Percentiles rank a stretch among this genome's conserved stretches.
Evolutionary conservation across 2,888 invertebrate species (phyloP).

Genomic region (Dolichomitus sp.): DNA sequence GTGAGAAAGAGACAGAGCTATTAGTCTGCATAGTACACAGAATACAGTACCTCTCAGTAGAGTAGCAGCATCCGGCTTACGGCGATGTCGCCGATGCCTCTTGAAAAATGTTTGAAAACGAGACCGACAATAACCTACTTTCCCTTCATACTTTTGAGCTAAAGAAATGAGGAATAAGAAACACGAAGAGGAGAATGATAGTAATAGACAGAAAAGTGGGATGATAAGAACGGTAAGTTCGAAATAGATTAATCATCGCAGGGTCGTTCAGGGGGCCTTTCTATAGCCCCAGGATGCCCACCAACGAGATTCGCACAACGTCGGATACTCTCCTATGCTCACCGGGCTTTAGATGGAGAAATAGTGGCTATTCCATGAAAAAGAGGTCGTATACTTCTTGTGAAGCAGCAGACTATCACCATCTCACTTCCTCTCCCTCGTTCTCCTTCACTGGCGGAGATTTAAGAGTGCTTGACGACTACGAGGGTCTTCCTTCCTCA

Average conservation of each 20-base stretch:
- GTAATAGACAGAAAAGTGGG: background rate
- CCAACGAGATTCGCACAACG: background rate
- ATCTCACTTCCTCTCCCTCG: slow-evolving; percentile 5
- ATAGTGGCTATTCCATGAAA: slow-evolving; percentile 43
- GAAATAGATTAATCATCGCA: slow-evolving; percentile 56
- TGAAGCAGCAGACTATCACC: background rate
- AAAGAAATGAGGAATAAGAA: background rate
- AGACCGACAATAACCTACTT: background rate
- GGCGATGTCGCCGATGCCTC: slow-evolving; percentile 3
- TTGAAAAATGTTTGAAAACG: slow-evolving; percentile 22
- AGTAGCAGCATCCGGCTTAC: background rate
- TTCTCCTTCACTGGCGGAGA: slow-evolving; percentile 14
- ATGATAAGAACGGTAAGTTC: slow-evolving; percentile 27
- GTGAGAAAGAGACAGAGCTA: background rate
- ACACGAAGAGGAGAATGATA: background rate
- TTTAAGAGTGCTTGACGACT: slow-evolving; percentile 33
- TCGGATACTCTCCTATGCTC: slow-evolving; percentile 6
- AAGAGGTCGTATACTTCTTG: slow-evolving; percentile 47
- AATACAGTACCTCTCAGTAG: background rate
- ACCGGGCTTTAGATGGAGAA: slow-evolving; percentile 44
- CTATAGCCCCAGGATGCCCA: slow-evolving; percentile 20
- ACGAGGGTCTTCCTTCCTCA: slow-evolving; percentile 29
- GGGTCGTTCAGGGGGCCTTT: slow-evolving; percentile 25
- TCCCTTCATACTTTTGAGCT: background rate
- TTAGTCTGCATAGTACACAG: background rate